Base-by-base conservation (phyloP, 2,113 vertebrate species). In the Eptatretus burgeri region DNA sequence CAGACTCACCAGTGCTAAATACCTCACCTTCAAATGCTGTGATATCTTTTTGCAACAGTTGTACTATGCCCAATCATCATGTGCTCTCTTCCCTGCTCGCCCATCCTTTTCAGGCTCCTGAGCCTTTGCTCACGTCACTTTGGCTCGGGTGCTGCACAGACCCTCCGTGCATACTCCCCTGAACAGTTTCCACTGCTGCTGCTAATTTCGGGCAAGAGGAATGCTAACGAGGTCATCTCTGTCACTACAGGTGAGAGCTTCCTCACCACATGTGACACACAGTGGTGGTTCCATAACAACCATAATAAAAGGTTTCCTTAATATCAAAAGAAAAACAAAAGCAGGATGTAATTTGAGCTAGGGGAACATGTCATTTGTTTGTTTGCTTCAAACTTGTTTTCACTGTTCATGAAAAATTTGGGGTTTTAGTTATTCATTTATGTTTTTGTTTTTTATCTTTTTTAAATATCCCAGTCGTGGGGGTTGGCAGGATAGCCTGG, bases 201-300 rank as follows among this genome's bases (percentile, higher is more conserved):
- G 66, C 84, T 94, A 71, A 91, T 96, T 71, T 95, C 94, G 88
- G 91, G 91, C 53, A 98, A 96, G 70, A 75, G 91, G 71, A 93
- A 89, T n/a, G 94, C 91, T 67, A 98, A 96, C 63, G 89, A 98
- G 78, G 91, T 98, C 66, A 76, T 96, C 79, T 89, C 95, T 75
- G 88, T 96, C 74, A 94, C 95, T 77, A 87, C 94, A 89, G 91
- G 89, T 94, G 3, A 82, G 52, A 60, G 56, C 56, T 19, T 60
- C 52, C 14, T 17, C n/a, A n/a, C 10, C 19, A 19, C 56, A 60
- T 17, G 56, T 60, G 12, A 19, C 52, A 14, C 52, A 16, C 12
- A 11, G 12, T 60, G 11, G 20, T 41, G 27, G 27, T 41, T 41
- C 27, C 27, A 5, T 41, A 41, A 41, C 27, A 41, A 5, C 7